Base-by-base conservation (phyloP, 2,113 vertebrate genomes). In the Saguinus imperator region DNA sequence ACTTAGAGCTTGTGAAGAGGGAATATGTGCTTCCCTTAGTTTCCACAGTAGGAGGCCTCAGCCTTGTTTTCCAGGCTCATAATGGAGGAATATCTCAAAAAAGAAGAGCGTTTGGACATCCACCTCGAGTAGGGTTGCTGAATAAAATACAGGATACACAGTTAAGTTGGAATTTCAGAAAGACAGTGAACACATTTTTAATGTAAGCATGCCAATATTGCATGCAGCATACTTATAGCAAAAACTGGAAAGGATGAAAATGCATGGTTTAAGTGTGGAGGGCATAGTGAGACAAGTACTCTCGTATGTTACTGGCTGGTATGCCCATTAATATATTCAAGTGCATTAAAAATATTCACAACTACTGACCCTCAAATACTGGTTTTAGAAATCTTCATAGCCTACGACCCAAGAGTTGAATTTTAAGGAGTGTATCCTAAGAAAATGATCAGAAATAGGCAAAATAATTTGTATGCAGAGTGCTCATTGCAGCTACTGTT, bases 211-310 rank as follows among this genome's bases (percentile, higher is more conserved):
- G 55, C 20, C 61, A 88, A 89, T 81, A 85, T 48, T 72, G n/a
- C 72, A 70, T 10, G 17, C 20, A 90, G 77, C 25, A 77, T 55
- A 85, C 66, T 91, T 61, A 72, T 0, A 68, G 43, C 29, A 85
- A 92, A 96, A 94, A 76, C 12, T 76, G 89, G 40, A 87, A 87
- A 93, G 77, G 58, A 79, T 37, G 66, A 58, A 88, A 79, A 88
- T 68, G 35, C 52, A 27, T 40, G 83, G 35, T 58, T 58, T 68
- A 94, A 43, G 23, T 68, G n/a, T 83, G 48, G 70, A 50, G 21
- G 43, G 18, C n/a, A 58, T 25, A 14, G 43, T 52, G 27, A 76
- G 58, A 92, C 8, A 23, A 86, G 32, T 48, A 61, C 25, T 77
- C 79, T 76, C 37, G 13, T 37, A 72, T 70, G 82, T 43, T 90